Evolutionary conservation across 2,113 vertebrate species (phyloP).

Genomic region (Geococcyx californianus): DNA sequence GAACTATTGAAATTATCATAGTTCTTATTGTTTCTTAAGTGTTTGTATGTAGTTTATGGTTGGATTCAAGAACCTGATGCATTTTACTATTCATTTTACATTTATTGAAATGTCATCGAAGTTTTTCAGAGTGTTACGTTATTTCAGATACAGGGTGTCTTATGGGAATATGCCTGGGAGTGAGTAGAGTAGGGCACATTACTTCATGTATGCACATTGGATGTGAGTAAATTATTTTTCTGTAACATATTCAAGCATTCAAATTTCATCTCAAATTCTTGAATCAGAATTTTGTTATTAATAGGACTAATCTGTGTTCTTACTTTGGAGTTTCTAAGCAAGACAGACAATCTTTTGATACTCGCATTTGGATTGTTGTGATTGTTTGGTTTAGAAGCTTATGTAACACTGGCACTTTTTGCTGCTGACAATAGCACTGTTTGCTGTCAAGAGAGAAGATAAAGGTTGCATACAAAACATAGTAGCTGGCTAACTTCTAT

Average conservation of each 20-base stretch:
- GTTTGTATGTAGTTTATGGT: not conserved
- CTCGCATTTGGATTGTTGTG: not conserved
- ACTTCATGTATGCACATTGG: not conserved
- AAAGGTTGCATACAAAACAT: not conserved
- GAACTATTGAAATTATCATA: not conserved
- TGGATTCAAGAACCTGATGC: not conserved
- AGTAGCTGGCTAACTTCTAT: not conserved
- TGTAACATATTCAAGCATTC: not conserved
- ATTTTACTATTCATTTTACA: not conserved
- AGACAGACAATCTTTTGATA: not conserved
- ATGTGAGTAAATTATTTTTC: slow-evolving; percentile 6
- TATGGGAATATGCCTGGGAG: slow-evolving; percentile 15
- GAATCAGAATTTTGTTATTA: not conserved
- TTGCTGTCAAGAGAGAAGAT: not conserved
- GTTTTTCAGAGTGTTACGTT: not conserved
- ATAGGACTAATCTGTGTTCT: not conserved
- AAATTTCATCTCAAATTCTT: not conserved
- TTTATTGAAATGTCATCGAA: slow-evolving; percentile 18
- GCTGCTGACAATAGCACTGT: not conserved
- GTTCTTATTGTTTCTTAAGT: not conserved
- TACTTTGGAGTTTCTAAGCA: not conserved
- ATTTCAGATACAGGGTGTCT: slow-evolving; percentile 21
- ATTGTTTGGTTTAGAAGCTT: not conserved
- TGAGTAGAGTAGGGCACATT: not conserved
- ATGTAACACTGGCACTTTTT: not conserved